Conservation (phyloP, 2,888 invertebrate genomes). For the Deilephila elpenor region DNA sequence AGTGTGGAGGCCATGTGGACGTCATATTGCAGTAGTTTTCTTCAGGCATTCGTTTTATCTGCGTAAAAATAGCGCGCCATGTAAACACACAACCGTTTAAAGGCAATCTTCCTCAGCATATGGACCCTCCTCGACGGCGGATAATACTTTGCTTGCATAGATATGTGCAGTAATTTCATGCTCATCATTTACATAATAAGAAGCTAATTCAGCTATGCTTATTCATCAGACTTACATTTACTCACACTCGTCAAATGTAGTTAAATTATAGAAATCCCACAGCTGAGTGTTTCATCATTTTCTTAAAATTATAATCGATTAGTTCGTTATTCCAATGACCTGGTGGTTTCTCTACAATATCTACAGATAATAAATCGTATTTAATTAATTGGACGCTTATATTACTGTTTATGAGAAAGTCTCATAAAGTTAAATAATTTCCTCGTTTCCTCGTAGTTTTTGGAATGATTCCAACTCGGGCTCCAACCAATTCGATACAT, state of each 20-base stretch:
- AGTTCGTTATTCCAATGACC: background rate
- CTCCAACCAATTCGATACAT: constrained; percentile 5
- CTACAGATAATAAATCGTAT: background rate
- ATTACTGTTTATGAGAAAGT: constrained; percentile 15
- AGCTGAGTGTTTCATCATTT: constrained; percentile 8
- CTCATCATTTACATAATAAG: background rate
- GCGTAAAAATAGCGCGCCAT: constrained; percentile 6
- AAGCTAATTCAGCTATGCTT: background rate
- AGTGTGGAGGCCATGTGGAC: constrained; percentile 19
- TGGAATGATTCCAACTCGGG: constrained; percentile 14
- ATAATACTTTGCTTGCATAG: background rate
- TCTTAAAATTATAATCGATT: background rate
- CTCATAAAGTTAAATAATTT: constrained; percentile 15
- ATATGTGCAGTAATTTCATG: background rate
- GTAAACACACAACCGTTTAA: background rate
- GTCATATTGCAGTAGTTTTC: constrained; percentile 23
- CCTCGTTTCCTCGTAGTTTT: background rate
- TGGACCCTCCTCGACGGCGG: background rate
- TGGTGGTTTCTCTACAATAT: background rate
- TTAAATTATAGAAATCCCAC: constrained; percentile 13
- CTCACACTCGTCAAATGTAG: constrained; percentile 2
- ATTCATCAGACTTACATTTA: background rate
- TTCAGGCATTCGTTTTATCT: constrained; percentile 7
- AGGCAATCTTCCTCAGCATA: background rate
- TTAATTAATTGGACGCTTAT: background rate